These are phyloP conservation scores for Thera britannica DNA, from an alignment of 2,888 invertebrate species.

Conservation along the genomic window DNA sequence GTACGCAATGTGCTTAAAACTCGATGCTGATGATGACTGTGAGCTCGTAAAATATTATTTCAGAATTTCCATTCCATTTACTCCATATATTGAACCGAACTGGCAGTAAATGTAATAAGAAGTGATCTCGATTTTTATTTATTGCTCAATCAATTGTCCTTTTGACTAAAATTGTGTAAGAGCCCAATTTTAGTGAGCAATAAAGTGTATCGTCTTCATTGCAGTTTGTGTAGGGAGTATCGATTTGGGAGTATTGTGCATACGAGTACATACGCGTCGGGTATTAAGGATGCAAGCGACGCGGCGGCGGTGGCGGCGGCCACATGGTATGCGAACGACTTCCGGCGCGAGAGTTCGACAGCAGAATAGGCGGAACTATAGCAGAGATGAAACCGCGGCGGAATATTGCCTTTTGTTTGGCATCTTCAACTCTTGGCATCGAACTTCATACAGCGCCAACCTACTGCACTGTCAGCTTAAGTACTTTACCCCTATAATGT, in stretches of 20 bases:
- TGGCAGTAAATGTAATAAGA: constrained; percentile 18
- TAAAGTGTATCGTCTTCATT: constrained; percentile 45
- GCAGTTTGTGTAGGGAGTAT: constrained; percentile 24
- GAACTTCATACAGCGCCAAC: constrained; percentile 60
- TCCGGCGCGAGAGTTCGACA: constrained; percentile 69
- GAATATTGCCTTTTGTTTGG: constrained; percentile 82
- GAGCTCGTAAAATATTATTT: constrained; percentile 3
- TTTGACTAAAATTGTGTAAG: constrained; percentile 42
- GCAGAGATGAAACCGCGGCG: constrained; percentile 57
- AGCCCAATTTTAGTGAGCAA: constrained; percentile 53
- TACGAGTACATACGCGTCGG: constrained; percentile 6
- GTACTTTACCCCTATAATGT: constrained; percentile 70
- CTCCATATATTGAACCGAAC: constrained; percentile 29
- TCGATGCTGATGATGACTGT: not conserved
- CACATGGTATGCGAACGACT: constrained; percentile 63
- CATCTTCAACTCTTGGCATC: constrained; percentile 82
- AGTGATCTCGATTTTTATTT: constrained; percentile 34
- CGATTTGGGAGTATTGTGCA: constrained; percentile 11
- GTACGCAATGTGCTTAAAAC: too few species aligned
- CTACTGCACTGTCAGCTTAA: constrained; percentile 73
- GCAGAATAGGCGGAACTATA: constrained; percentile 71
- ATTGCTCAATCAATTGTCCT: constrained; percentile 41
- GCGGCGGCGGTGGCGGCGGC: constrained; percentile 29
- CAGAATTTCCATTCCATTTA: constrained; percentile 12
- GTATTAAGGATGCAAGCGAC: constrained; percentile 26